Evolutionary conservation across 2,113 vertebrate genomes (phyloP).

Genomic region (Archilochus colubris): DNA sequence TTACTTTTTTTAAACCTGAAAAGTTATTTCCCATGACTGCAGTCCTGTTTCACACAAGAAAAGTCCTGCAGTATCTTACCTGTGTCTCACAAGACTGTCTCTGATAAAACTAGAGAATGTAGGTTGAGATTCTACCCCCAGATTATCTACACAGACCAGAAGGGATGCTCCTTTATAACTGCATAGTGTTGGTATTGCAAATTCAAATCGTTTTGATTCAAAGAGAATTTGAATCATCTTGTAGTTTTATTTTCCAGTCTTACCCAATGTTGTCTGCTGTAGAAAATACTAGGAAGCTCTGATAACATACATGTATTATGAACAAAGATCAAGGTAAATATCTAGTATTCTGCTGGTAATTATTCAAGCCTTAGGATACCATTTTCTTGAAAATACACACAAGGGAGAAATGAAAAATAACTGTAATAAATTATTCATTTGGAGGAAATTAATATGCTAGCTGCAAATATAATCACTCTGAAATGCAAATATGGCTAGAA

Average conservation of each 20-base stretch:
- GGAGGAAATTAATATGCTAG: constrained; percentile 27
- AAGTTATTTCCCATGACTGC: not conserved
- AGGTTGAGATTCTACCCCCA: not conserved
- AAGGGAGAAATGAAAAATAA: constrained; percentile 40
- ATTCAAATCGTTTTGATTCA: not conserved
- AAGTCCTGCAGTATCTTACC: not conserved
- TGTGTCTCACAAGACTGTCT: not conserved
- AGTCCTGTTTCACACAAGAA: not conserved
- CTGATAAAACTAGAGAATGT: not conserved
- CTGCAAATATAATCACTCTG: constrained; percentile 22
- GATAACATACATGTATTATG: not conserved
- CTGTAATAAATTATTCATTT: constrained; percentile 51
- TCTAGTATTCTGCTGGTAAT: not conserved
- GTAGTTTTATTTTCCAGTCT: not conserved
- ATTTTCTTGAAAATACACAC: constrained; percentile 40
- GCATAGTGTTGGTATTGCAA: not conserved
- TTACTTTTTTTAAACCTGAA: not conserved
- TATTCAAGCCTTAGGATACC: constrained; percentile 44
- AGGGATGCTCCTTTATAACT: not conserved
- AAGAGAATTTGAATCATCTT: not conserved
- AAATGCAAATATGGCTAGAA: constrained; percentile 14
- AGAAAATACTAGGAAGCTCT: not conserved
- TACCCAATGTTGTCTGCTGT: not conserved
- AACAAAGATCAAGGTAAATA: constrained; percentile 17
- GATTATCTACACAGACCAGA: not conserved